Evolutionary conservation across 2,113 vertebrate species (phyloP).

Genomic region (Cyrtonyx montezumae): DNA sequence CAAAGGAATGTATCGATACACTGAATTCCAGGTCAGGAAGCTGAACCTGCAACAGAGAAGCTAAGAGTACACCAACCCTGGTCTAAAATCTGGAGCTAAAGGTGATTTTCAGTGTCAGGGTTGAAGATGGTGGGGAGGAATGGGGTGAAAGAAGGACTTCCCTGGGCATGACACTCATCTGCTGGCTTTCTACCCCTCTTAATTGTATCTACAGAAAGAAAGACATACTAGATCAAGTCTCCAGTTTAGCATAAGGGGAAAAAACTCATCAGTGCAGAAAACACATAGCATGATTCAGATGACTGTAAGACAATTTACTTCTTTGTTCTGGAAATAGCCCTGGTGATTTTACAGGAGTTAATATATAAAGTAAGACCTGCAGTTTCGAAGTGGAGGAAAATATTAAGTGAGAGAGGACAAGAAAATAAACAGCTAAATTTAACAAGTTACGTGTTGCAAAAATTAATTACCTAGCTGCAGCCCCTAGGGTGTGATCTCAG

Average conservation of each 20-base stretch:
- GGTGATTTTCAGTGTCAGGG: not conserved
- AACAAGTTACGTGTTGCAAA: constrained; percentile 7
- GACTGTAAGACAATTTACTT: not conserved
- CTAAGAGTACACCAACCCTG: not conserved
- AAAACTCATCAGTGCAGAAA: not conserved
- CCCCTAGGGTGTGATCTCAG: constrained; percentile 16
- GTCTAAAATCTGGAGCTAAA: not conserved
- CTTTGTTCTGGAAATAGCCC: not conserved
- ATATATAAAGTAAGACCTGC: not conserved
- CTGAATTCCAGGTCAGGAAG: not conserved
- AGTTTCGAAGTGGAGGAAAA: not conserved
- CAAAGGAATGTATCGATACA: not conserved
- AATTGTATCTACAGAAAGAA: not conserved
- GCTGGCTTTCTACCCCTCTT: not conserved
- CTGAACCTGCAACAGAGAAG: not conserved
- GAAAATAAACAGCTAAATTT: constrained; percentile 19
- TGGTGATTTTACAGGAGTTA: not conserved
- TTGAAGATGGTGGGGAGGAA: not conserved
- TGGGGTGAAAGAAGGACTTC: not conserved
- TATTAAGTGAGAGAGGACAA: constrained; percentile 22
- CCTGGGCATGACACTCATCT: not conserved
- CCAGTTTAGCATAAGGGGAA: not conserved
- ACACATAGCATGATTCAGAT: not conserved
- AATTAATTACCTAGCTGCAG: constrained; percentile 30
- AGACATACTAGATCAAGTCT: not conserved